Evolutionary conservation across 2,113 vertebrate species (phyloP).

Genomic region (Salvelinus fontinalis): DNA sequence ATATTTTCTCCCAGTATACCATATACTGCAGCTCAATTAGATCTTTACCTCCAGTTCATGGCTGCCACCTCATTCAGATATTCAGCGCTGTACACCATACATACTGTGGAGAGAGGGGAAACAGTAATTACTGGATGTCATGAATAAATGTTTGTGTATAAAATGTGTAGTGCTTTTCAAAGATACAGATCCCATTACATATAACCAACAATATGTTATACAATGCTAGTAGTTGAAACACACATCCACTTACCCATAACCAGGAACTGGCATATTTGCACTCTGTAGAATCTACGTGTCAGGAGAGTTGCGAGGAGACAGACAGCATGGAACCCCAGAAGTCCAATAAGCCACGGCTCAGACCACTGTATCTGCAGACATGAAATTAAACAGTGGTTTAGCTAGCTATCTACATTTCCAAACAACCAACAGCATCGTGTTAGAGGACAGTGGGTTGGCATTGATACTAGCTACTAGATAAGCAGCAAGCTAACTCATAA

Average conservation of each 20-base stretch:
- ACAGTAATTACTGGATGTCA: not conserved
- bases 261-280: slow-evolving; percentile 88
- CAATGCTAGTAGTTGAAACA: not conserved
- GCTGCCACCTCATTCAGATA: slow-evolving; percentile 94
- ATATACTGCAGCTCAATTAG: not conserved
- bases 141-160: not conserved
- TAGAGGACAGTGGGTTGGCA: too few species aligned
- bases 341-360: slow-evolving; percentile 87
- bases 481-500: too few species aligned
- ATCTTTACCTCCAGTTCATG: slow-evolving; percentile 89
- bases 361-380: slow-evolving; percentile 85
- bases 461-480: too few species aligned
- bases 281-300: slow-evolving; percentile 78
- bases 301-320: slow-evolving; percentile 81
- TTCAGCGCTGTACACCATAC: slow-evolving; percentile 85
- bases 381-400: not conserved
- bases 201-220: too few species aligned
- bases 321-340: slow-evolving; percentile 80
- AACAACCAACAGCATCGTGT: too few species aligned
- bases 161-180: not conserved
- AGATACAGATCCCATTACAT: not conserved
- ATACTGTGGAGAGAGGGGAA: slow-evolving; percentile 67
- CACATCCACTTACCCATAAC: slow-evolving; percentile 80
- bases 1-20: not conserved
- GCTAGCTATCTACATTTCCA: too few species aligned